These are phyloP conservation scores for Drosophila busckii DNA, from an alignment of 1,140 invertebrate species.

Conservation along the genomic window DNA sequence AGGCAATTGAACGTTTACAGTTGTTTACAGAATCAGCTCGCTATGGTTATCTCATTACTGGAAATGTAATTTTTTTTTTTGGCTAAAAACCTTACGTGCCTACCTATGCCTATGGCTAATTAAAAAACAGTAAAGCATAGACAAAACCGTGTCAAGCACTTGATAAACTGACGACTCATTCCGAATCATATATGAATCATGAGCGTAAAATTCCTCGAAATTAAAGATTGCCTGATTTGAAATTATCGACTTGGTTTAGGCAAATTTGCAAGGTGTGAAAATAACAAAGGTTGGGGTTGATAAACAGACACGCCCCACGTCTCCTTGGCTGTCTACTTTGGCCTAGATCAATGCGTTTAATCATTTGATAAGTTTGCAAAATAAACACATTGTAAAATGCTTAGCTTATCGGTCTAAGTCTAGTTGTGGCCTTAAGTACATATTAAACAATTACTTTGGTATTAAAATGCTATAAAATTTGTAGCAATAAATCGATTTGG, in stretches of 20 bases:
- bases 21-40: too few species aligned
- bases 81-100: too few species aligned
- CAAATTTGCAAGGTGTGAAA: too few species aligned
- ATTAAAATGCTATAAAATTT: conserved; percentile 39
- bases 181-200: neutral
- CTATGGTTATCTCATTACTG: too few species aligned
- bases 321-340: neutral
- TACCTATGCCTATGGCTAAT: conserved; percentile 24
- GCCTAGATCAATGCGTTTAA: conserved; percentile 26
- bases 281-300: too few species aligned
- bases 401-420: neutral
- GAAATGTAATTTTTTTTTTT: too few species aligned
- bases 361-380: conserved; percentile 26
- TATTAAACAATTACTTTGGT: conserved; percentile 58
- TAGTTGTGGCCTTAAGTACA: conserved; percentile 8
- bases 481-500: conserved; percentile 34
- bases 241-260: too few species aligned
- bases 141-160: conserved; percentile 2
- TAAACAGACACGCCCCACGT: conserved; percentile 9
- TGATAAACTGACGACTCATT: conserved; percentile 31
- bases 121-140: conserved; percentile 36
- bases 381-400: conserved; percentile 5
- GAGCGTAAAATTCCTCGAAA: neutral
- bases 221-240: too few species aligned
- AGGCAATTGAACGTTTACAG: too few species aligned